phyloP scores from a whole-genome alignment of 2,888 invertebrate genomes.

The Eupithecia vulgata region DNA sequence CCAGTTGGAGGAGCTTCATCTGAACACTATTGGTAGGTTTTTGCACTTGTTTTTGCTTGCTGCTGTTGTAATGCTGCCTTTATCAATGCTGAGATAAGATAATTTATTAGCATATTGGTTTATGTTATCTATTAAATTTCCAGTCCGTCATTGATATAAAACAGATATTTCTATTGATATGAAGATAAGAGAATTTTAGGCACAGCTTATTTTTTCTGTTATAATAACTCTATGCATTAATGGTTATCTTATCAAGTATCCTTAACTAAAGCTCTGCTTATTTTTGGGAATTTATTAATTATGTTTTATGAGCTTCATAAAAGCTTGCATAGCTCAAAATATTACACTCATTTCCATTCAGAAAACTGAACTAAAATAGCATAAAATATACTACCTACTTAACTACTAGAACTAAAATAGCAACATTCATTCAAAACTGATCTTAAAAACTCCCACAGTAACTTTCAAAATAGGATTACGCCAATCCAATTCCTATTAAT shows the following conservation, averaged over 20 bases:
- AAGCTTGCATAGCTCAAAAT: neutral
- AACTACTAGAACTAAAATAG: neutral
- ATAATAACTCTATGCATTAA: neutral
- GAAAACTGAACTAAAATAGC: neutral
- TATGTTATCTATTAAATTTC: neutral
- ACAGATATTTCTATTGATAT: neutral
- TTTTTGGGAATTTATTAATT: neutral
- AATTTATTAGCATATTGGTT: too few species aligned
- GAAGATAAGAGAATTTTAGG: neutral
- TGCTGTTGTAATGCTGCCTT: neutral
- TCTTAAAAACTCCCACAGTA: neutral
- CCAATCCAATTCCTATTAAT: neutral
- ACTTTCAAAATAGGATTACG: neutral
- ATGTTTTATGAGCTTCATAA: neutral
- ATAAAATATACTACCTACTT: too few species aligned
- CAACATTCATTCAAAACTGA: slow-evolving; percentile 1
- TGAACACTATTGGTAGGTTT: slow-evolving; percentile 77
- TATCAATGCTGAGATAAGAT: neutral
- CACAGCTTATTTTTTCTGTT: neutral
- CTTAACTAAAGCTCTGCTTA: neutral
- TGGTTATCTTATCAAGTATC: neutral
- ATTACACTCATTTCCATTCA: neutral
- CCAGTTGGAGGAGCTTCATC: slow-evolving; percentile 78
- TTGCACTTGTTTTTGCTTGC: neutral
- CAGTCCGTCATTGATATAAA: neutral